Conservation (phyloP, 2,888 invertebrate genomes). For the Onthophagus sagittarius region DNA sequence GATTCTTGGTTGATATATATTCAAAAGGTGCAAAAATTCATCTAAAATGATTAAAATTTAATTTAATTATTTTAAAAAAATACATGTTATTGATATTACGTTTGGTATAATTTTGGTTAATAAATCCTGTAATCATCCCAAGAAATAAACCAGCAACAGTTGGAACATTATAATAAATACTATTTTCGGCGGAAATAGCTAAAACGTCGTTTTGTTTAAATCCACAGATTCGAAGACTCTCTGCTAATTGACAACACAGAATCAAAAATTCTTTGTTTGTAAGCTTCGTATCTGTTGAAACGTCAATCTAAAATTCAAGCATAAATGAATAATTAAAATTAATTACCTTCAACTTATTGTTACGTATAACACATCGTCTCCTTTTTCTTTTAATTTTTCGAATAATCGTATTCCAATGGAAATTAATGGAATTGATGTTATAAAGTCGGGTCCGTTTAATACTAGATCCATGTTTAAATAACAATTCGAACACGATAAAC, state of each 20-base stretch:
- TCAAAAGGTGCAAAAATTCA: constrained; percentile 30
- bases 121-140: constrained; percentile 32
- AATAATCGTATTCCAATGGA: too few species aligned
- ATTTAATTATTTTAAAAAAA: too few species aligned
- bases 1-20: constrained; percentile 47
- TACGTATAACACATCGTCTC: too few species aligned
- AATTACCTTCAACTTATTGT: too few species aligned
- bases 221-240: constrained; percentile 30
- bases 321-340: too few species aligned
- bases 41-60: too few species aligned
- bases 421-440: too few species aligned
- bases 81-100: constrained; percentile 20
- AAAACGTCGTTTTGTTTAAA: constrained; percentile 31
- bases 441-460: too few species aligned
- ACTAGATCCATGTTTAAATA: too few species aligned
- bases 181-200: constrained; percentile 36
- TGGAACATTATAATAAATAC: constrained; percentile 34
- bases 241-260: constrained; percentile 32
- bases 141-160: constrained; percentile 33
- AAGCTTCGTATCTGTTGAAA: constrained; percentile 28
- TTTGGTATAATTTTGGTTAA: constrained; percentile 35
- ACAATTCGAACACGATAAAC: too few species aligned
- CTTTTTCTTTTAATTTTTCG: too few species aligned
- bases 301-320: constrained; percentile 33
- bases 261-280: constrained; percentile 31